Base-by-base conservation (phyloP, 2,888 invertebrate species). In the Ferdinandea cuprea region DNA sequence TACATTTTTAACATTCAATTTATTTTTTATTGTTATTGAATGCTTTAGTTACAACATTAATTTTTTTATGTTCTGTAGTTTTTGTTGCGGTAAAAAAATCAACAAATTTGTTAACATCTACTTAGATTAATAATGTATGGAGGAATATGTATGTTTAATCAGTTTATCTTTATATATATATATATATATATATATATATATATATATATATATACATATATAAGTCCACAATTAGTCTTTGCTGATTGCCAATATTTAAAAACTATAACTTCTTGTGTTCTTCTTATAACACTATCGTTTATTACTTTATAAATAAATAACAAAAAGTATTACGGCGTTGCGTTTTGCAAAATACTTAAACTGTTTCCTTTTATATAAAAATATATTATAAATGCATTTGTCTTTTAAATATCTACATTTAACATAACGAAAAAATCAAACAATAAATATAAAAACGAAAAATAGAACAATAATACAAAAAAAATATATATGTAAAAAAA, bases 231-330 rank as follows among this genome's bases (percentile, higher is more conserved):
- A 81, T 85, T 77, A 86, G 86, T 87, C 86, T 86, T 86, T 72
- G 80, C 83, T 86, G 86, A 86, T 86, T 86, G 86, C 86, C 86
- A 86, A 86, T 81, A 78, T 80, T 85, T 71, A 76, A 80, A 72
- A 78, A 72, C 50, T 63, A 63, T 72, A 73, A 81, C 61, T 78
- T 83, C 76, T 54, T 58, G 71, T 66, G 56, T 77, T 78, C 19
- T 84, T 77, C 59, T 78, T 83, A 76, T 83, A 78, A 73, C 63
- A 73, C 73, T 78, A 83, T 77, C 68, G 78, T 83, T 78, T 73
- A 77, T 77, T 78, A 73, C 42, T 78, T 83, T 83, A 78, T 78
- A 83, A 83, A 83, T 81, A 81, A 81, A 77, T 81, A 81, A 81
- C 81, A 81, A 66, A 81, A 80, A 81, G 52, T 72, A 72, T 71